phyloP scores from a whole-genome alignment of 2,888 invertebrate species.

The Noctuana brunneofusca region DNA sequence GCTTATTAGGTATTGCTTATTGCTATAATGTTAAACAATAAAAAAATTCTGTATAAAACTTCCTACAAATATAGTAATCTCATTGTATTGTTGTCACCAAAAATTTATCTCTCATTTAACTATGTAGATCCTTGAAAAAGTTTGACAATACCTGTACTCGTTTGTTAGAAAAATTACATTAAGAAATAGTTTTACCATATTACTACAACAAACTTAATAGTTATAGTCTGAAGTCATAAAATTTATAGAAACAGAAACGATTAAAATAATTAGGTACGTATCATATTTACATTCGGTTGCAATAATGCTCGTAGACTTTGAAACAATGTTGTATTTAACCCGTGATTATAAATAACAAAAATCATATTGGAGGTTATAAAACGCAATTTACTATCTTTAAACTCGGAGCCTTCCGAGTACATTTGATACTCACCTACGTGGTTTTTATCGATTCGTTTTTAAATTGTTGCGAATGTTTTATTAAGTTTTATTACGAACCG shows the following conservation, averaged over 20 bases:
- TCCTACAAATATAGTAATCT: too few species aligned
- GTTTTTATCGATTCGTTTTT: conserved; percentile 76
- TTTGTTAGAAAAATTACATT: too few species aligned
- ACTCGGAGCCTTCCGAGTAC: conserved; percentile 58
- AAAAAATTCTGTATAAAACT: too few species aligned
- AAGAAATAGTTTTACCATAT: too few species aligned
- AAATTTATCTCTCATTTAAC: too few species aligned
- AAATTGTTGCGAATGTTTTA: conserved; percentile 81
- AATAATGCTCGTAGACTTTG: neutral
- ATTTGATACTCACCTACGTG: conserved; percentile 70
- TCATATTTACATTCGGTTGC: neutral
- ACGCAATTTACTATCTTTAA: conserved; percentile 74
- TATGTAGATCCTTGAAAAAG: too few species aligned
- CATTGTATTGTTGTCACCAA: too few species aligned
- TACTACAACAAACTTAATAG: too few species aligned
- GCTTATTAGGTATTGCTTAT: too few species aligned
- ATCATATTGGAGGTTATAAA: conserved; percentile 60
- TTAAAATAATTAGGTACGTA: neutral
- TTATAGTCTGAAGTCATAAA: too few species aligned
- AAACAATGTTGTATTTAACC: conserved; percentile 47
- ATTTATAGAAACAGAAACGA: neutral
- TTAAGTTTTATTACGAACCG: conserved; percentile 77
- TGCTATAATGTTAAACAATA: too few species aligned
- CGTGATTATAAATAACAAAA: conserved; percentile 67
- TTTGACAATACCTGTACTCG: too few species aligned